Evolutionary conservation across 2,888 invertebrate species (phyloP).

Genomic region (Thymelicus lineola): DNA sequence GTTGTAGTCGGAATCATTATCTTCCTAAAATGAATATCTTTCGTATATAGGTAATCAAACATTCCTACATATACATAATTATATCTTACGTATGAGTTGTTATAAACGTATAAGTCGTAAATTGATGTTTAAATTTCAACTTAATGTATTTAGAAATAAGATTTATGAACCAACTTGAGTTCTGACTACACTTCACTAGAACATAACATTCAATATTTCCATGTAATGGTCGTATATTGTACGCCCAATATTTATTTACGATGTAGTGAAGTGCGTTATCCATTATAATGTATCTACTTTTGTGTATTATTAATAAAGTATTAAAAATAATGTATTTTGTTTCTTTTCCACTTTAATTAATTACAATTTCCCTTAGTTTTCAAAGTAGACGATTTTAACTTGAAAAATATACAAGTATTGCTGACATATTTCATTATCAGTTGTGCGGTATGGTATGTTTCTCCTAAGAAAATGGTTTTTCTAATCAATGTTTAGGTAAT

Average conservation of each 20-base stretch:
- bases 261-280: not conserved
- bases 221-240: not conserved
- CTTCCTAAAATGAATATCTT: not conserved
- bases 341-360: not conserved
- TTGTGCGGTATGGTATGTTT: too few species aligned
- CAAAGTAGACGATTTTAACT: too few species aligned
- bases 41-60: not conserved
- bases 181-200: not conserved
- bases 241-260: not conserved
- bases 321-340: not conserved
- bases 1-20: not conserved
- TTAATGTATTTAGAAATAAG: constrained; percentile 5
- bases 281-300: constrained; percentile 24
- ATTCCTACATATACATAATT: too few species aligned
- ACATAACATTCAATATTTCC: too few species aligned
- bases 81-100: not conserved
- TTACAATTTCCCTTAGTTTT: too few species aligned
- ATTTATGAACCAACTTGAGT: not conserved
- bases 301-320: constrained; percentile 25
- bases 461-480: too few species aligned
- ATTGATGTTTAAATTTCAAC: not conserved
- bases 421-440: too few species aligned
- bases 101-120: not conserved
- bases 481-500: too few species aligned
- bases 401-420: too few species aligned